Conservation (phyloP, 2,113 vertebrate genomes). For the Chionomys nivalis region DNA sequence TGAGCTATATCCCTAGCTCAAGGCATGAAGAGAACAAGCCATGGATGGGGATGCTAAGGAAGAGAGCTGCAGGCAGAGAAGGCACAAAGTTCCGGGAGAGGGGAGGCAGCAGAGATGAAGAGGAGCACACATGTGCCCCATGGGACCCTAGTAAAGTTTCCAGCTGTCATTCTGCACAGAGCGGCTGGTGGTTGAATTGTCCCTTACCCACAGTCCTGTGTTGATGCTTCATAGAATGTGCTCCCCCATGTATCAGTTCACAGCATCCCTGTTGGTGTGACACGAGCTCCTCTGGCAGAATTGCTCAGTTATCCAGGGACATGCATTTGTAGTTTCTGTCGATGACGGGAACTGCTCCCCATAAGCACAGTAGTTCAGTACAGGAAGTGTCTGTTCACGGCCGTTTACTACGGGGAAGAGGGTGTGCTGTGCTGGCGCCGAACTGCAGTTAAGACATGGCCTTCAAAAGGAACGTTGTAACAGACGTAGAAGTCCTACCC, state of each 20-base stretch:
- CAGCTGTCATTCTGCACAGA: not conserved
- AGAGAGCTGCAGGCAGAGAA: not conserved
- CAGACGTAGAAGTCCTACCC: not conserved
- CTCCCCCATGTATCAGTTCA: not conserved
- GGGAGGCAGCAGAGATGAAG: not conserved
- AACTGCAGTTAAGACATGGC: not conserved
- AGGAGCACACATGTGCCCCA: too few relatives aligned
- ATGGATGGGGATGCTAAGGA: rapidly evolving
- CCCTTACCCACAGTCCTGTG: not conserved
- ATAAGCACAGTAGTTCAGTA: not conserved
- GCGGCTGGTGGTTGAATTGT: not conserved
- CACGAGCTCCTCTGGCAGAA: not conserved
- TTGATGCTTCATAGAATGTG: not conserved
- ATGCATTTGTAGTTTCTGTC: not conserved
- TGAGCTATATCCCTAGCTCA: not conserved
- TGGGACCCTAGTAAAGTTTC: not conserved
- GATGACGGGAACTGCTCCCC: not conserved
- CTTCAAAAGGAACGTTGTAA: not conserved
- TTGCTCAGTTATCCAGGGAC: not conserved
- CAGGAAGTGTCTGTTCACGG: not conserved
- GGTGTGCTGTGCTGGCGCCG: not conserved
- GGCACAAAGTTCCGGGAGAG: not conserved
- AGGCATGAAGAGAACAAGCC: not conserved
- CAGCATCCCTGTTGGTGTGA: not conserved
- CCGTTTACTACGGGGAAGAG: not conserved